These are phyloP conservation scores for Oasisia sp. DNA, from an alignment of 2,888 invertebrate species.

Conservation along the genomic window DNA sequence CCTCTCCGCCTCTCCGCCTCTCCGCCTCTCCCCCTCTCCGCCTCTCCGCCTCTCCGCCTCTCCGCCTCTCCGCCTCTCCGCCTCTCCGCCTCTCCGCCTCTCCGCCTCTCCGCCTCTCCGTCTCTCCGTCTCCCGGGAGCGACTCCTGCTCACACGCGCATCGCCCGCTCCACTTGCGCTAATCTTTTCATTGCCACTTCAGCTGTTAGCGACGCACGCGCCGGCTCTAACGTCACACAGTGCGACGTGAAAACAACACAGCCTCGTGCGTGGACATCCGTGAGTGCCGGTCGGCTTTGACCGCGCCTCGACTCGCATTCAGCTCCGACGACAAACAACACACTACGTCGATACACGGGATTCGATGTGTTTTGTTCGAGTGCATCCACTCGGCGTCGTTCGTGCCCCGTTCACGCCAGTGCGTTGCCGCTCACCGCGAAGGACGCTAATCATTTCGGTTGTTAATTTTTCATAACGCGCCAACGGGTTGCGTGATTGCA, in stretches of 20 bases:
- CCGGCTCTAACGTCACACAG: neutral
- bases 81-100: no score
- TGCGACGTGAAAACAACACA: neutral
- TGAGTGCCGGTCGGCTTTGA: neutral
- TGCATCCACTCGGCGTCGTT: neutral
- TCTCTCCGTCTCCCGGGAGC: neutral
- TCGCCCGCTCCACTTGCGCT: neutral
- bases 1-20: no score
- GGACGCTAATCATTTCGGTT: neutral
- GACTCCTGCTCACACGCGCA: neutral
- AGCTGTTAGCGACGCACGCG: neutral
- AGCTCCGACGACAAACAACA: neutral
- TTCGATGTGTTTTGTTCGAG: neutral
- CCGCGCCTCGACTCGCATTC: neutral
- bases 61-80: no score
- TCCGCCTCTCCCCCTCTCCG: no score
- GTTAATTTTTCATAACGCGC: neutral
- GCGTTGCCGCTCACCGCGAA: neutral
- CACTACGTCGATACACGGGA: neutral
- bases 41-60: no score
- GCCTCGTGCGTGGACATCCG: neutral
- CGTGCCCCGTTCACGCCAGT: neutral
- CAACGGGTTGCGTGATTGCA: neutral
- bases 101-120: no score
- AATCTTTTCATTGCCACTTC: conserved; percentile 4